These are phyloP conservation scores for Odontamblyopus lacepedii DNA, from an alignment of 2,797 vertebrate species.

Conservation along the genomic window DNA sequence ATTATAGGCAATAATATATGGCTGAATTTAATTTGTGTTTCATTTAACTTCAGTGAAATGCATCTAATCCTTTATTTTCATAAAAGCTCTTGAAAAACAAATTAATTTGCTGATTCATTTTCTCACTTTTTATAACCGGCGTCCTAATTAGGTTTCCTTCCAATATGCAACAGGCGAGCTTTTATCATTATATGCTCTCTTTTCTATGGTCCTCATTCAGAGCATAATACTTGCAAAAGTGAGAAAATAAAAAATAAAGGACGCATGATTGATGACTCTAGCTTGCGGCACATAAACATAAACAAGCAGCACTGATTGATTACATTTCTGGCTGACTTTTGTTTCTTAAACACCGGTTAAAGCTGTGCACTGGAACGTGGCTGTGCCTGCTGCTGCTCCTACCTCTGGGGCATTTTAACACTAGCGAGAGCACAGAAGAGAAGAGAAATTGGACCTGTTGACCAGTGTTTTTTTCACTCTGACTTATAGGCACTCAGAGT, in stretches of 20 bases:
- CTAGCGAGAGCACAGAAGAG: slow-evolving; percentile 57
- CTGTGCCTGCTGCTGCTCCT: slow-evolving; percentile 48
- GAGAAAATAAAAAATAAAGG: slow-evolving; percentile 29
- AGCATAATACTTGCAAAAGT: slow-evolving; percentile 58
- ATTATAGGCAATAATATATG: slow-evolving; percentile 31
- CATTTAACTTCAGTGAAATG: slow-evolving; percentile 37
- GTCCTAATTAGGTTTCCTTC: slow-evolving; percentile 63
- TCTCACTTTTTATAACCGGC: slow-evolving; percentile 47
- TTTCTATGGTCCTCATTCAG: slow-evolving; percentile 62
- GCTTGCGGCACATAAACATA: slow-evolving; percentile 74
- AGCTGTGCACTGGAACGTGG: slow-evolving; percentile 51
- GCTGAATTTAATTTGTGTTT: slow-evolving; percentile 23
- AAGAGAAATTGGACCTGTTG: slow-evolving; percentile 61
- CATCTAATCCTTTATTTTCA: slow-evolving; percentile 59
- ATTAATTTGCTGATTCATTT: slow-evolving; percentile 69
- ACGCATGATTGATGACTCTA: slow-evolving; percentile 73
- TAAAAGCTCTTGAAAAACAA: slow-evolving; percentile 48
- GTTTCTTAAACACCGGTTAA: slow-evolving; percentile 77
- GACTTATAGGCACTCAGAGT: slow-evolving; percentile 76
- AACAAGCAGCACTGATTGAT: slow-evolving; percentile 78
- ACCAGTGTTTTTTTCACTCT: slow-evolving; percentile 71
- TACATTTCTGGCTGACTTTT: slow-evolving; percentile 72
- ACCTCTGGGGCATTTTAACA: slow-evolving; percentile 58
- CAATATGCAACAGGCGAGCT: slow-evolving; percentile 64
- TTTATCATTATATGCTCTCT: slow-evolving; percentile 65